Conservation (phyloP, 1,140 invertebrate species). For the Conus betulinus region DNA sequence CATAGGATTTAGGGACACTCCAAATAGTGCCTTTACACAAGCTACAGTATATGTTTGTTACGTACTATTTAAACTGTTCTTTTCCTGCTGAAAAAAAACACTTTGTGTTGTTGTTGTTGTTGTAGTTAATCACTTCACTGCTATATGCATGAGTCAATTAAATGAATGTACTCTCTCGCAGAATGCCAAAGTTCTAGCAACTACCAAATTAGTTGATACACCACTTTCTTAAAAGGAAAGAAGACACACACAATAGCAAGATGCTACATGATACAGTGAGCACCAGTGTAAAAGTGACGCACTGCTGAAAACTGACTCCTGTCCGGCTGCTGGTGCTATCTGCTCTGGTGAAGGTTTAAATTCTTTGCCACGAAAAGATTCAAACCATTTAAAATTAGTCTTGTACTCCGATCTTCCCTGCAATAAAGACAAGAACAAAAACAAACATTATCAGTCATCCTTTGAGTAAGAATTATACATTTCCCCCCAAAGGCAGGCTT, state of each 20-base stretch:
- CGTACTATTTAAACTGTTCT: too few species aligned
- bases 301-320: conserved; percentile 17
- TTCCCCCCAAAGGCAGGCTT: too few species aligned
- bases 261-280: not conserved
- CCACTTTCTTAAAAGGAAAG: not conserved
- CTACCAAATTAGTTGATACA: not conserved
- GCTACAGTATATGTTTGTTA: too few species aligned
- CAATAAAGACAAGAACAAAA: conserved; percentile 3
- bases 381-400: conserved; percentile 52
- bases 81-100: too few species aligned
- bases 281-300: not conserved
- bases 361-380: conserved; percentile 51
- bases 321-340: conserved; percentile 39
- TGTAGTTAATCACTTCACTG: too few species aligned
- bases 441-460: not conserved
- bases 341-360: conserved; percentile 54
- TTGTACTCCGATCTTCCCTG: conserved; percentile 60
- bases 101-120: too few species aligned
- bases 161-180: too few species aligned
- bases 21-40: too few species aligned
- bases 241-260: not conserved
- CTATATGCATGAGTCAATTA: too few species aligned
- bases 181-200: too few species aligned
- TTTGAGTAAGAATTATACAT: too few species aligned
- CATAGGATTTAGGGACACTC: too few species aligned